Percentiles rank a stretch among this genome's conserved stretches.
Evolutionary conservation across 2,888 invertebrate species (phyloP).

Genomic region (Gastracanthus pulcherrimus): DNA sequence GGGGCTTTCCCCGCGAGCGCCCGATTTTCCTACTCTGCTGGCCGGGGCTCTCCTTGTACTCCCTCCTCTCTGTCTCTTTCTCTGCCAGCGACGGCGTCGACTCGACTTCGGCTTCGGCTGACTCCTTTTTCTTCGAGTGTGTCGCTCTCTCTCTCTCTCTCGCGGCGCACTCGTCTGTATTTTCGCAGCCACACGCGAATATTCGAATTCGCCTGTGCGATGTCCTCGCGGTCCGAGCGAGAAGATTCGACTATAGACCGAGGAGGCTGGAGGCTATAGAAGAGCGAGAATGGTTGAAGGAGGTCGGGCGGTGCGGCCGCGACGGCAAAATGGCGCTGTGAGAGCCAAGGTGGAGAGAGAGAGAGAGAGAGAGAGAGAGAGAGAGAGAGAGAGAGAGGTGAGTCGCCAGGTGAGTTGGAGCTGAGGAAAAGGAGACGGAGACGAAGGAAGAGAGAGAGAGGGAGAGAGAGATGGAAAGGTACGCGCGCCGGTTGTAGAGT

Average conservation of each 20-base stretch:
- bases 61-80: conserved; percentile 7
- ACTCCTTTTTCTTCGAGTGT: neutral
- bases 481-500: conserved; percentile 24
- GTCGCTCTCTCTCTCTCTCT: neutral
- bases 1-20: conserved; percentile 51
- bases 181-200: neutral
- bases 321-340: conserved; percentile 62
- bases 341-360: neutral
- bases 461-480: conserved; percentile 37
- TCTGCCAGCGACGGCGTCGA: neutral
- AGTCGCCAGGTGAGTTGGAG: conserved; percentile 10
- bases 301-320: no score
- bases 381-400: conserved; percentile 12
- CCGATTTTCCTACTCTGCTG: conserved; percentile 33
- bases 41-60: neutral
- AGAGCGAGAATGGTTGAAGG: no score
- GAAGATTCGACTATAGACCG: no score
- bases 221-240: no score
- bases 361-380: conserved; percentile 19
- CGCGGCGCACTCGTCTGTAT: no score
- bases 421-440: conserved; percentile 17
- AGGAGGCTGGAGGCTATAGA: no score
- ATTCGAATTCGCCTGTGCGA: no score
- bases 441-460: conserved; percentile 35
- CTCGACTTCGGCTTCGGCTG: neutral